These are phyloP conservation scores for Andricus grossulariae DNA, from an alignment of 1,140 invertebrate genomes.

Conservation along the genomic window DNA sequence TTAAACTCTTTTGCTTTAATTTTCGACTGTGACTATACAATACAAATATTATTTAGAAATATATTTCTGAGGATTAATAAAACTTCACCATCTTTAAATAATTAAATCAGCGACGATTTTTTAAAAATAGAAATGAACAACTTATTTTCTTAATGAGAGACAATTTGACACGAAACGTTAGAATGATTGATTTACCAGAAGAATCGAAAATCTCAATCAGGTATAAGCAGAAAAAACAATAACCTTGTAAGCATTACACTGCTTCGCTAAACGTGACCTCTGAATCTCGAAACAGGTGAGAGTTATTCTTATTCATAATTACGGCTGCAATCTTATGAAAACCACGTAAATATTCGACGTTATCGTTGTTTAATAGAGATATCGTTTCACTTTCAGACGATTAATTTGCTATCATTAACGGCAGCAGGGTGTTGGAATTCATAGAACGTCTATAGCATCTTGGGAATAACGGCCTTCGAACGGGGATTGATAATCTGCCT, in stretches of 20 bases:
- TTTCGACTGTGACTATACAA: background rate
- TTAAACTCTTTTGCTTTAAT: background rate
- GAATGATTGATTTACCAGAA: too few relatives aligned
- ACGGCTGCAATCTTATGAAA: constrained; percentile 51
- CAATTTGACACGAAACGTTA: too few relatives aligned
- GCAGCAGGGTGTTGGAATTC: constrained; percentile 48
- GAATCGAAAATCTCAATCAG: too few relatives aligned
- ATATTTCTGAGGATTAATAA: too few relatives aligned
- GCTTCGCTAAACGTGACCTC: background rate
- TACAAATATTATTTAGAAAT: background rate
- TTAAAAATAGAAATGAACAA: too few relatives aligned
- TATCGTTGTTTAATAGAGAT: constrained; percentile 41
- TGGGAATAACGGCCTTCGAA: constrained; percentile 21
- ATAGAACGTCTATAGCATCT: constrained; percentile 43
- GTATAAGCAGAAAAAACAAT: background rate
- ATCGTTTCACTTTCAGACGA: constrained; percentile 44
- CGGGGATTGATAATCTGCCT: constrained; percentile 23
- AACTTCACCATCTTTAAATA: too few relatives aligned
- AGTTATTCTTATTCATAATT: constrained; percentile 50
- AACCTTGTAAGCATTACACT: background rate
- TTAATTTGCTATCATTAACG: constrained; percentile 51
- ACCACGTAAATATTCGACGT: constrained; percentile 35
- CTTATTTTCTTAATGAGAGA: too few relatives aligned
- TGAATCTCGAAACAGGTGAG: constrained; percentile 31
- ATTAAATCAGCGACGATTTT: too few relatives aligned